Evolutionary conservation across 2,888 invertebrate species (phyloP).

Genomic region (Euspilapteryx auroguttella): DNA sequence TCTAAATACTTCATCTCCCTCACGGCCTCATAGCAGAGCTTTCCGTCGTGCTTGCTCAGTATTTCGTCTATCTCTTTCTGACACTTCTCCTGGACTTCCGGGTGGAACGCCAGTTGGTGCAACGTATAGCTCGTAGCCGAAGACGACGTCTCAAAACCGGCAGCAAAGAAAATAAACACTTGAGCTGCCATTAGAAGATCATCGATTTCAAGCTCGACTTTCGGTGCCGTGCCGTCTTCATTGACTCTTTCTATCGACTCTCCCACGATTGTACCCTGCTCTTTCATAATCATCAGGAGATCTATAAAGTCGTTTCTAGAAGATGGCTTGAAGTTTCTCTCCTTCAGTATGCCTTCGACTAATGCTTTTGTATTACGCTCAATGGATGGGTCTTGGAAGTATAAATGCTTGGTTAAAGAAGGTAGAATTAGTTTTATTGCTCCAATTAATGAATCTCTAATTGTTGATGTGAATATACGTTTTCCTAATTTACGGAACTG

Average conservation of each 20-base stretch:
- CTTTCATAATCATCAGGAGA: conserved; percentile 14
- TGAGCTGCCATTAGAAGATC: conserved; percentile 21
- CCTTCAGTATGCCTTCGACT: conserved; percentile 17
- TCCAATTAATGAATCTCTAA: conserved; percentile 11
- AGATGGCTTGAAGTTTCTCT: conserved; percentile 22
- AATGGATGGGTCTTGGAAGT: conserved; percentile 10
- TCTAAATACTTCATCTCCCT: conserved; percentile 22
- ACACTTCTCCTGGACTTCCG: conserved; percentile 26
- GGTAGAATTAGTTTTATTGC: conserved; percentile 13
- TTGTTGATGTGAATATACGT: conserved; percentile 11
- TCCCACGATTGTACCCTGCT: conserved; percentile 22
- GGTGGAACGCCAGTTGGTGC: conserved; percentile 33
- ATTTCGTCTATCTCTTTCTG: conserved; percentile 32
- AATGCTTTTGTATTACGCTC: conserved; percentile 12
- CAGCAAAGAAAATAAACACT: conserved; percentile 25
- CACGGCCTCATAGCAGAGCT: conserved; percentile 28
- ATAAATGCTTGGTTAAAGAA: conserved; percentile 10
- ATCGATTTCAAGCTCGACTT: conserved; percentile 22
- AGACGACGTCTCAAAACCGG: conserved; percentile 46
- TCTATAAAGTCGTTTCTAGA: conserved; percentile 15
- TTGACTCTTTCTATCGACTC: conserved; percentile 20
- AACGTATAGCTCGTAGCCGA: conserved; percentile 32
- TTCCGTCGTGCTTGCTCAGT: conserved; percentile 20
- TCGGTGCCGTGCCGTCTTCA: conserved; percentile 18
- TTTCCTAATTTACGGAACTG: conserved; percentile 14